Conservation (phyloP, 1,140 invertebrate genomes). For the Apocrypta bakeri region DNA sequence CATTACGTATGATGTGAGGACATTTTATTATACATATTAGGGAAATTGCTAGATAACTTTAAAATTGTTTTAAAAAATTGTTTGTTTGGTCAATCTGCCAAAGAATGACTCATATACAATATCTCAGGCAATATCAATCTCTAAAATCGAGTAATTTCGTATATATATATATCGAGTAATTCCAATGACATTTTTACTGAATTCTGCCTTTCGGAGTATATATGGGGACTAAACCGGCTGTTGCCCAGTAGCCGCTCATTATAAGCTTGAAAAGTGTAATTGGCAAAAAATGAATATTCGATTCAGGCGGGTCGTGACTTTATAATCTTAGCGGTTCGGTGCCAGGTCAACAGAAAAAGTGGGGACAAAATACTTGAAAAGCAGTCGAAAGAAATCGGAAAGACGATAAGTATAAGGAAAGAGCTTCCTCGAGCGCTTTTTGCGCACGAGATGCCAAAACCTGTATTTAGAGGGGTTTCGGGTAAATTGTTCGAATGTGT, state of each 20-base stretch:
- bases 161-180: no score
- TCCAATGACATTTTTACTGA: conserved; percentile 47
- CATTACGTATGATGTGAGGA: no score
- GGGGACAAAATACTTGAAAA: not conserved
- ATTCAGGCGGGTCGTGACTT: conserved; percentile 40
- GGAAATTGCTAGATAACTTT: no score
- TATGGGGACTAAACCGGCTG: not conserved
- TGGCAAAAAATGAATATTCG: conserved; percentile 39
- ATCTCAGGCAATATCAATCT: no score
- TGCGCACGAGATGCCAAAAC: not conserved
- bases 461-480: conserved; percentile 10
- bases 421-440: not conserved
- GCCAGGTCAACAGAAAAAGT: conserved; percentile 22
- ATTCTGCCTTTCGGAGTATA: conserved; percentile 3
- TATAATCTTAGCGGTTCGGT: conserved; percentile 18
- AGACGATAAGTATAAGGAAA: conserved; percentile 9
- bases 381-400: conserved; percentile 37
- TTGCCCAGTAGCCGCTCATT: conserved; percentile 28
- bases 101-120: no score
- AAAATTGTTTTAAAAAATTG: no score
- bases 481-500: no score
- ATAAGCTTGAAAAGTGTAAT: conserved; percentile 30
- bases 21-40: no score
- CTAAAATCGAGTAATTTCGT: no score
- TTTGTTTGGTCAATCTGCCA: no score